A percentile compares a stretch with the other conserved stretches of the same genome.
Evolutionary conservation across 2,113 vertebrate genomes (phyloP).

Genomic region (Narcine bancroftii): DNA sequence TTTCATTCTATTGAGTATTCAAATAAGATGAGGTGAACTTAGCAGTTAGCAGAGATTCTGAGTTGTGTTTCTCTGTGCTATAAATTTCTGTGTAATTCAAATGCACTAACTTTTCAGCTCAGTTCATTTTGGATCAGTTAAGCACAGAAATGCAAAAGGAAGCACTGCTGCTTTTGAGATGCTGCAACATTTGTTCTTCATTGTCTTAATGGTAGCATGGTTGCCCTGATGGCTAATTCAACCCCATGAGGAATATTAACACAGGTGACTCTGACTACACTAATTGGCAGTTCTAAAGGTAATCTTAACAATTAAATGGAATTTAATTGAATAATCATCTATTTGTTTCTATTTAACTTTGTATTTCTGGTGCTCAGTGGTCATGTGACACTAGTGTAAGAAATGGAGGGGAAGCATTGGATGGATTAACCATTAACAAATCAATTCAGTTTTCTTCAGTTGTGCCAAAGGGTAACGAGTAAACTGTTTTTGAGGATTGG

Average conservation of each 20-base stretch:
- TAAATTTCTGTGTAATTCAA: background rate
- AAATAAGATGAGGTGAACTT: background rate
- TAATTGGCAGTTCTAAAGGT: background rate
- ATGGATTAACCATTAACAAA: background rate
- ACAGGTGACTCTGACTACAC: background rate
- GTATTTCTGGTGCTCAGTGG: background rate
- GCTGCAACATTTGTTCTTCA: background rate
- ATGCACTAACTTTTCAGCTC: background rate
- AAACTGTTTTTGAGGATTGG: background rate
- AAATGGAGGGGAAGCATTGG: background rate
- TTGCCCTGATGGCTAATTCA: background rate
- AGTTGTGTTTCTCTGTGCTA: background rate
- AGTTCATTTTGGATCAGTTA: background rate
- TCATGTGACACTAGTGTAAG: background rate
- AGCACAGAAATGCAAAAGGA: background rate
- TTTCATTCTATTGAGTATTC: background rate
- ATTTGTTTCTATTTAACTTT: background rate
- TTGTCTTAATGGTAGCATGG: background rate
- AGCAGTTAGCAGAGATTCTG: too few species aligned
- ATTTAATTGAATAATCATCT: background rate
- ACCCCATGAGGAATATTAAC: background rate
- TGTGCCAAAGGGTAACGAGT: background rate
- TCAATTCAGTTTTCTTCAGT: background rate
- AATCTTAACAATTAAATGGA: background rate
- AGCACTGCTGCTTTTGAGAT: background rate